Evolutionary conservation across 2,113 vertebrate genomes (phyloP).

Genomic region (Ginglymostoma cirratum): DNA sequence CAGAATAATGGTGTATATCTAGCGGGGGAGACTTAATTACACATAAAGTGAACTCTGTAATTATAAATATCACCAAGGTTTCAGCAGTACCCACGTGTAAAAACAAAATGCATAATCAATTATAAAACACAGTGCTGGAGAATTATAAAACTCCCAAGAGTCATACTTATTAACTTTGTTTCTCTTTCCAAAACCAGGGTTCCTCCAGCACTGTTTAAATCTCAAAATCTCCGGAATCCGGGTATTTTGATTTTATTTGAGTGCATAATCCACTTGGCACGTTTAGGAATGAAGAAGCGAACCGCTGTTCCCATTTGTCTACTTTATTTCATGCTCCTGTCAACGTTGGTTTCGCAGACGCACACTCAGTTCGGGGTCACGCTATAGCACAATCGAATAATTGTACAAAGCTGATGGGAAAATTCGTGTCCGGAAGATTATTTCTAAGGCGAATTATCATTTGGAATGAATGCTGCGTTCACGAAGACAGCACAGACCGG

Average conservation of each 20-base stretch:
- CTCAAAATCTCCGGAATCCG: too few relatives aligned
- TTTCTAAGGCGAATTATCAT: background rate
- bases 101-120: background rate
- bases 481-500: background rate
- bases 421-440: background rate
- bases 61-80: background rate
- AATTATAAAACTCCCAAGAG: too few relatives aligned
- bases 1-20: too few relatives aligned
- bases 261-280: background rate
- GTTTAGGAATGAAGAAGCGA: background rate
- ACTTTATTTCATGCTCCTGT: background rate
- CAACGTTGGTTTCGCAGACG: background rate
- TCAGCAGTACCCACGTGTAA: background rate
- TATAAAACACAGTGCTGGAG: too few relatives aligned
- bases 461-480: background rate
- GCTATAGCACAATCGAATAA: background rate
- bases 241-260: too few relatives aligned
- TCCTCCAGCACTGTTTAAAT: too few relatives aligned
- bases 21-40: background rate
- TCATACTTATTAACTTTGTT: too few relatives aligned
- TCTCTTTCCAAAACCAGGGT: too few relatives aligned
- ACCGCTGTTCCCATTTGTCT: background rate
- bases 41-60: background rate
- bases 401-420: background rate
- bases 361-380: background rate